Percentiles rank a stretch among this genome's conserved stretches.
These are phyloP conservation scores for Buceros bicornis DNA, from an alignment of 2,797 vertebrate species.

Conservation along the genomic window DNA sequence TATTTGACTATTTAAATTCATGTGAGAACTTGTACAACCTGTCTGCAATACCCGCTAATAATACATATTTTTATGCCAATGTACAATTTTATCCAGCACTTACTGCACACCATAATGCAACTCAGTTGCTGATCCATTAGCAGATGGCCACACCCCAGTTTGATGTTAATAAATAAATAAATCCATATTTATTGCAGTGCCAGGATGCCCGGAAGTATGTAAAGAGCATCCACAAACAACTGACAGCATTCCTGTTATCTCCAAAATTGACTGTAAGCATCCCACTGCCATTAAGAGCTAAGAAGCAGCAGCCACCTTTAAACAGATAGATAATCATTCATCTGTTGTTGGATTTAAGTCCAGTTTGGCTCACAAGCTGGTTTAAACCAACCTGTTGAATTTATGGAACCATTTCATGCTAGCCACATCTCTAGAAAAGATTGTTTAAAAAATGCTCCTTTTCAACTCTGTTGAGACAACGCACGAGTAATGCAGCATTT, in stretches of 20 bases:
- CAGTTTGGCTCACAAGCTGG: neutral
- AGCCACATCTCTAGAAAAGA: too few relatives aligned
- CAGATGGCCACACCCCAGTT: neutral
- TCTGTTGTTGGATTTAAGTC: too few relatives aligned
- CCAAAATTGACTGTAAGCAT: neutral
- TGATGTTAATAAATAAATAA: neutral
- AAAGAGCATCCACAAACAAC: neutral
- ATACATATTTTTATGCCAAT: neutral
- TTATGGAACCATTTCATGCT: neutral
- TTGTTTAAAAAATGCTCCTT: neutral
- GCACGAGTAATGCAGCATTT: neutral
- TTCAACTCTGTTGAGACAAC: neutral
- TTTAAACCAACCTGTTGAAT: neutral
- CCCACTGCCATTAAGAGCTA: neutral
- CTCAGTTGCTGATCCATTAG: neutral
- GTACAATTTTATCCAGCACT: neutral
- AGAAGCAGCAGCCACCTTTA: neutral
- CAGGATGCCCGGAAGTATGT: neutral
- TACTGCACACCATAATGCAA: neutral
- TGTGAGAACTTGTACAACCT: neutral
- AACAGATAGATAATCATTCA: neutral
- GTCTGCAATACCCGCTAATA: neutral
- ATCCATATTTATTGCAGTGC: neutral
- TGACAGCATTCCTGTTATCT: neutral
- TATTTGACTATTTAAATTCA: neutral